Percentiles rank a stretch among this genome's conserved stretches.
Conservation (phyloP, 2,797 vertebrate species). For the Alcedo atthis region DNA sequence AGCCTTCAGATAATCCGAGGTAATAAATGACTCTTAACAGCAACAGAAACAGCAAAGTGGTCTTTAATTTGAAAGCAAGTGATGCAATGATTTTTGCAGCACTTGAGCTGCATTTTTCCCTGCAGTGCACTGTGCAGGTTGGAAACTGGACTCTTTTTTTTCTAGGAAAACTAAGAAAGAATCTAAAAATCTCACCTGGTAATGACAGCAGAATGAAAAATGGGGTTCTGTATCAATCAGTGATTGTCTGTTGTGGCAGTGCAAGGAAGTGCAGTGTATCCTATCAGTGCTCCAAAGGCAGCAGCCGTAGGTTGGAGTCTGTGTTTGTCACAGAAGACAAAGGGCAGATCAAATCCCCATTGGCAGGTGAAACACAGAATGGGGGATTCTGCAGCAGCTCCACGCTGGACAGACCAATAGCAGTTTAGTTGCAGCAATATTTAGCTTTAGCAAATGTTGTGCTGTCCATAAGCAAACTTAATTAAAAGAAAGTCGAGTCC, state of each 20-base stretch:
- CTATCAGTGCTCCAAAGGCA: neutral
- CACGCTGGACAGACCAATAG: neutral
- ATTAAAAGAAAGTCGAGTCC: conserved; percentile 58
- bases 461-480: conserved; percentile 45
- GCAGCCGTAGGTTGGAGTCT: neutral
- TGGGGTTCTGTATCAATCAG: neutral
- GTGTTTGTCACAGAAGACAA: neutral
- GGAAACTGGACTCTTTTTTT: neutral
- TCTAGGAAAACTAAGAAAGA: neutral
- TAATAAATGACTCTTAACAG: neutral
- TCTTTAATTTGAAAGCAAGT: neutral
- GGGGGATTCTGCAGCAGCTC: conserved; percentile 23
- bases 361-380: conserved; percentile 29
- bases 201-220: neutral
- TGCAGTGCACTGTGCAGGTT: neutral
- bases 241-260: neutral
- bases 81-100: neutral
- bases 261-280: neutral
- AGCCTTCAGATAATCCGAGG: neutral
- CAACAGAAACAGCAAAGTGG: neutral
- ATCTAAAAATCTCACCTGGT: neutral
- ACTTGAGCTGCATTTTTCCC: neutral
- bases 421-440: neutral
- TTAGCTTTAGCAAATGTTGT: conserved; percentile 50
- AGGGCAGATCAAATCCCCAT: conserved; percentile 39